phyloP scores from a whole-genome alignment of 92 coral and sea anemone genomes.

The Parazoanthus darwini region DNA sequence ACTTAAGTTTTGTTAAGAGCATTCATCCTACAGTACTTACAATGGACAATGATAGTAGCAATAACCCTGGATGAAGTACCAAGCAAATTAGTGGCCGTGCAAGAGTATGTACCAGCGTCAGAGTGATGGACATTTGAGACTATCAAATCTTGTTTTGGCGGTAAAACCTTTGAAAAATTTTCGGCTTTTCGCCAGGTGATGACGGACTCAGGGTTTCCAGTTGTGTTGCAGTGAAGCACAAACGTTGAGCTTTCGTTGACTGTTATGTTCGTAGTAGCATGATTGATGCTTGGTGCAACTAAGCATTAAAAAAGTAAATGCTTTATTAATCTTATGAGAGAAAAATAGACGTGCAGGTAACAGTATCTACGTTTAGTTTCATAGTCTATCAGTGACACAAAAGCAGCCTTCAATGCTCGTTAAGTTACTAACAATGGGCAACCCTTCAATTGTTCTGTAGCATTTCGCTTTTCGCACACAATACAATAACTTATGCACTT shows the following conservation, averaged over 20 bases:
- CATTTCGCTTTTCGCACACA: too few relatives aligned
- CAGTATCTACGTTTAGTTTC: too few relatives aligned
- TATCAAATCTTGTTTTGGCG: neutral
- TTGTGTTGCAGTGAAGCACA: constrained; percentile 34
- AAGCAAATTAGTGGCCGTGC: constrained; percentile 42
- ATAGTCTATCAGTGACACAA: too few relatives aligned
- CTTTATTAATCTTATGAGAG: too few relatives aligned
- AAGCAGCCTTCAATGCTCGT: too few relatives aligned
- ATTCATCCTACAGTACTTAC: constrained; percentile 28
- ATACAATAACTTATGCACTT: too few relatives aligned
- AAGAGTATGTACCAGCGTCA: constrained; percentile 45
- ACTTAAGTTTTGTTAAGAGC: too few relatives aligned
- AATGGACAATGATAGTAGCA: constrained; percentile 46
- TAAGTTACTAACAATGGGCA: too few relatives aligned
- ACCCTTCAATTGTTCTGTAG: too few relatives aligned
- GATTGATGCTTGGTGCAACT: constrained; percentile 16
- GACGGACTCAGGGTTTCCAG: constrained; percentile 50
- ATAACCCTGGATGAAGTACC: constrained; percentile 33
- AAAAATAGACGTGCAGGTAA: too few relatives aligned
- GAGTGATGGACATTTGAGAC: neutral
- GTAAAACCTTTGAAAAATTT: constrained; percentile 2
- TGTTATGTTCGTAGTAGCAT: neutral
- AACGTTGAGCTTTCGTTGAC: constrained; percentile 32
- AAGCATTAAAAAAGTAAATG: neutral
- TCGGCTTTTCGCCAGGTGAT: constrained; percentile 46